Evolutionary conservation across 53 echinoderm and acorn worm genomes (phyloP), one percentile per base, ranked within the genome.

Genomic region (Crossaster papposus): DNA sequence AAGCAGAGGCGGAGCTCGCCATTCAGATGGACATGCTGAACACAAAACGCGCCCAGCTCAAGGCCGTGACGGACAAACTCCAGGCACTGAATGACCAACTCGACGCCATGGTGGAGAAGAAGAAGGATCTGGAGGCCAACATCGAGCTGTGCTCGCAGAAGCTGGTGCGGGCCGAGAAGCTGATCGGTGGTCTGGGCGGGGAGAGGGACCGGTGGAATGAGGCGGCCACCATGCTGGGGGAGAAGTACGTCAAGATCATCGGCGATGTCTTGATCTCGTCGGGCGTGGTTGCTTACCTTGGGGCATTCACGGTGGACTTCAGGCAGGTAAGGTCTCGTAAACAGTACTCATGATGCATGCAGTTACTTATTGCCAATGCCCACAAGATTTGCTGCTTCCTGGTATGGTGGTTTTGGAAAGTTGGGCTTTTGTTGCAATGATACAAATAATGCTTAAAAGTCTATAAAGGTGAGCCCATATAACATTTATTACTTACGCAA

Each of bases 91-190:
- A 96, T 72, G 96, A 99, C 54, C 87, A 99, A 50, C 92, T 96
- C 29, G 99, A 99, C 30, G 91, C 91, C 77, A 99, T 96, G 99
- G 93, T 99, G 15, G 79, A 90, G 55, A 99, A 99, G 92, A 99
- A 99, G 96, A 89, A 93, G 65, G 99, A 99, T 10, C 78, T 99
- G 65, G 99, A 99, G 77, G 96, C 90, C 17, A 99, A 99, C 88
- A 99, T 99, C 53, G 96, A 96, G 82, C 93, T 99, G 70, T 99
- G 99, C 81, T 99, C 99, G 12, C 93, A 96, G 92, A 99, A 99
- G 85, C 91, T 99, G 70, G 94, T 94, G 62, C 53, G 99, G 35
- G 99, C 99, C 0, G 99, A 99, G 92, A 99, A 99, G 89, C 95
- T 96, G 89, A 99, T 99, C 64, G 96, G 96, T 0, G 99, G 99